Evolutionary conservation across 2,797 vertebrate species (phyloP).

Genomic region (Schizopygopsis malacanthus): DNA sequence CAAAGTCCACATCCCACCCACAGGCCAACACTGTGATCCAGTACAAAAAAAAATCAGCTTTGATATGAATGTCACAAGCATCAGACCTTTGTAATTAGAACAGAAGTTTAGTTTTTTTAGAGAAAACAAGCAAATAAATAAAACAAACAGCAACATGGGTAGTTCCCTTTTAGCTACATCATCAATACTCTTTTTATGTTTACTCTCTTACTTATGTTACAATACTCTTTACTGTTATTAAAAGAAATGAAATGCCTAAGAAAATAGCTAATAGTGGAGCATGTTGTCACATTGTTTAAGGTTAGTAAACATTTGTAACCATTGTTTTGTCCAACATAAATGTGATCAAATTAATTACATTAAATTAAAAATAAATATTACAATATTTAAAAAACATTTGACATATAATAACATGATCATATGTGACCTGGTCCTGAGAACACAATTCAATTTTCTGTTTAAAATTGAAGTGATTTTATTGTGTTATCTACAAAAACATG

Average conservation of each 20-base stretch:
- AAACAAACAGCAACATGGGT: constrained; percentile 43
- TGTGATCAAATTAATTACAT: neutral
- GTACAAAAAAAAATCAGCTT: neutral
- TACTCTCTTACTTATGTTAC: too few species aligned
- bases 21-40: constrained; percentile 49
- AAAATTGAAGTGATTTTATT: neutral
- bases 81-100: constrained; percentile 63
- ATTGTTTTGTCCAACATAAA: neutral
- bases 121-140: constrained; percentile 42
- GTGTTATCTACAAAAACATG: neutral
- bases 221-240: neutral
- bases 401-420: neutral
- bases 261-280: neutral
- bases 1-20: constrained; percentile 70
- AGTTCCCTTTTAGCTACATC: neutral
- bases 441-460: too few species aligned
- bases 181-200: too few species aligned
- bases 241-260: too few species aligned
- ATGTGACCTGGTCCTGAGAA: neutral
- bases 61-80: constrained; percentile 9
- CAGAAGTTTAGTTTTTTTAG: constrained; percentile 52
- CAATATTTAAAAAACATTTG: neutral
- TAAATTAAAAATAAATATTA: neutral
- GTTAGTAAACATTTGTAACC: neutral
- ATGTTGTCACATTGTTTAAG: neutral